Evolutionary conservation across 2,113 vertebrate species (phyloP).

Genomic region (Scomber colias): DNA sequence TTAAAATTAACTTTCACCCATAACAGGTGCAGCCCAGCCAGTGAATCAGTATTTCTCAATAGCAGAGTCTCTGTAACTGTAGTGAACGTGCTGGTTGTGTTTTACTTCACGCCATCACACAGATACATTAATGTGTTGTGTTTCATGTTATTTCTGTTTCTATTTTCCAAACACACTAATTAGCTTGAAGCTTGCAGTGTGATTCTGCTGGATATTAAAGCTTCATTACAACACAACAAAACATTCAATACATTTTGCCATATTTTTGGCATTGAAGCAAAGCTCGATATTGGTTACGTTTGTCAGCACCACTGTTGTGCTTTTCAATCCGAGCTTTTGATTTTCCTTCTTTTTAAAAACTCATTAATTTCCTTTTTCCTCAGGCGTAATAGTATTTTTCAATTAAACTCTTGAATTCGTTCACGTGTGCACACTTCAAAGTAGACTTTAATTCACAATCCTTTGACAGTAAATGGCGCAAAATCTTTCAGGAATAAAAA

Average conservation of each 20-base stretch:
- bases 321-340: background rate
- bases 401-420: slow-evolving; percentile 6
- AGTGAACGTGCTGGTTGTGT: background rate
- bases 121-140: background rate
- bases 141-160: background rate
- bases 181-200: background rate
- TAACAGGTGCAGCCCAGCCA: no score
- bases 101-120: background rate
- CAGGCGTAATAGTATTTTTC: slow-evolving; percentile 8
- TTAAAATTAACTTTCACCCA: no score
- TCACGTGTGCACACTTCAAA: background rate
- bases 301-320: background rate
- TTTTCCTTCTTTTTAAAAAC: background rate
- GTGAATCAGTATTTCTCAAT: no score
- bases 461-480: background rate
- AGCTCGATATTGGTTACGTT: background rate
- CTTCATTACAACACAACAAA: background rate
- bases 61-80: no score
- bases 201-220: slow-evolving; percentile 2
- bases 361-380: background rate
- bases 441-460: slow-evolving; percentile 3
- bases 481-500: slow-evolving; percentile 1
- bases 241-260: background rate
- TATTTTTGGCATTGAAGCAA: background rate
- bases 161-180: background rate